These are phyloP conservation scores for Drosophila nigricruria DNA, from an alignment of 2,888 invertebrate genomes.

Conservation along the genomic window DNA sequence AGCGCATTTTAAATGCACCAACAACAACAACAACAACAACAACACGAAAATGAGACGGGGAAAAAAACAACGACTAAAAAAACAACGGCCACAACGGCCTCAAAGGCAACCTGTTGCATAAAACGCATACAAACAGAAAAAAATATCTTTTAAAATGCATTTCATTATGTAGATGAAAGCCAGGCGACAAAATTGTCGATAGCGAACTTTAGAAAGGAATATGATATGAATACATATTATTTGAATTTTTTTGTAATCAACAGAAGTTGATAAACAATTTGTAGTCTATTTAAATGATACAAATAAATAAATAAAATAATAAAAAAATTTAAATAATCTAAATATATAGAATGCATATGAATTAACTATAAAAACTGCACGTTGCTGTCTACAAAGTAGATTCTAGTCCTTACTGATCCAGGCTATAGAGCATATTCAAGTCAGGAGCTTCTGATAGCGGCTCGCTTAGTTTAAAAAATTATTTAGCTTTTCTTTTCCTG, in stretches of 20 bases:
- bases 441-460: neutral
- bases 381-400: too few relatives aligned
- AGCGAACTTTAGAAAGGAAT: neutral
- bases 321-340: too few relatives aligned
- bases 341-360: too few relatives aligned
- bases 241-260: too few relatives aligned
- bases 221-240: neutral
- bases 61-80: constrained; percentile 2
- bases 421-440: neutral
- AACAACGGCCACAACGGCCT: constrained; percentile 39
- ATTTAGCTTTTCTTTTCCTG: too few relatives aligned
- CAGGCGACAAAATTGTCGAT: constrained; percentile 39
- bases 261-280: too few relatives aligned
- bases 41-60: constrained; percentile 4
- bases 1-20: constrained; percentile 53
- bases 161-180: constrained; percentile 52
- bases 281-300: too few relatives aligned
- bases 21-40: constrained; percentile 28
- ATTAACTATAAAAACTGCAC: too few relatives aligned
- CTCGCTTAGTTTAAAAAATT: too few relatives aligned
- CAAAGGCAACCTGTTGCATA: constrained; percentile 72
- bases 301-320: too few relatives aligned
- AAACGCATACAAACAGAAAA: constrained; percentile 39
- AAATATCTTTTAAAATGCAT: constrained; percentile 66
- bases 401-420: too few relatives aligned